Evolutionary conservation across 2,797 vertebrate species (phyloP), one percentile per base, ranked within the genome.

Genomic region (Coregonus ussuriensis): DNA sequence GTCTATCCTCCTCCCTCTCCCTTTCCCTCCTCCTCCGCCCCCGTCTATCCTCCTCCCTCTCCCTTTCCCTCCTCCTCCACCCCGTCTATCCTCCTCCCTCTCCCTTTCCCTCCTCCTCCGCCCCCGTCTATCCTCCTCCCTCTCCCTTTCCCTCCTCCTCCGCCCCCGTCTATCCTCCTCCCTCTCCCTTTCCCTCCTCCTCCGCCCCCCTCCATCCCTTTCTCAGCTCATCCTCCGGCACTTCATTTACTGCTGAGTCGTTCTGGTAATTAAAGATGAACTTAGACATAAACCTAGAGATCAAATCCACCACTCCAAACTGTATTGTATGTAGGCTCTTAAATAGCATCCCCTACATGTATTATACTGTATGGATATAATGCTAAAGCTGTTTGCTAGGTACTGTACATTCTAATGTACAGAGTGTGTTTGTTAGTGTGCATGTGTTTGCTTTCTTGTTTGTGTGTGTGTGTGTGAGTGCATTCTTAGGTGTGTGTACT

Each of bases 241-340:
- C 74, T 82, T 85, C 71, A 82, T 90, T 87, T 83, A 87, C 74
- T 83, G 85, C 82, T 79, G 85, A 85, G 83, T 88, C 78, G 83
- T 85, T 74, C 74, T 79, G 79, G 83, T 91, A 91, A 93, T 92
- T 93, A 93, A 84, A 88, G 79, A 76, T 75, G 77, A 81, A 80
- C 77, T 79, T 77, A 73, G 75, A 86, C 75, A 81, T 81, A 84
- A 75, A 80, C 81, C 77, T 83, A 73, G 73, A 84, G 76, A 76
- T 82, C 67, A 59, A 77, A 77, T 62, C 75, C 62, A 54, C 72
- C 59, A 25, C 56, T 80, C 75, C 62, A 74, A 33, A 52, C 77
- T 47, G 33, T 53, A 72, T 21, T 3, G 11, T 71, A 29, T 25
- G 7, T 3, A 37, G 16, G 11, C 54, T 31, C 18, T 18, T 35